A percentile compares a stretch with the other conserved stretches of the same genome.
Conservation (phyloP, 2,113 vertebrate genomes). For the Nibea coibor region DNA sequence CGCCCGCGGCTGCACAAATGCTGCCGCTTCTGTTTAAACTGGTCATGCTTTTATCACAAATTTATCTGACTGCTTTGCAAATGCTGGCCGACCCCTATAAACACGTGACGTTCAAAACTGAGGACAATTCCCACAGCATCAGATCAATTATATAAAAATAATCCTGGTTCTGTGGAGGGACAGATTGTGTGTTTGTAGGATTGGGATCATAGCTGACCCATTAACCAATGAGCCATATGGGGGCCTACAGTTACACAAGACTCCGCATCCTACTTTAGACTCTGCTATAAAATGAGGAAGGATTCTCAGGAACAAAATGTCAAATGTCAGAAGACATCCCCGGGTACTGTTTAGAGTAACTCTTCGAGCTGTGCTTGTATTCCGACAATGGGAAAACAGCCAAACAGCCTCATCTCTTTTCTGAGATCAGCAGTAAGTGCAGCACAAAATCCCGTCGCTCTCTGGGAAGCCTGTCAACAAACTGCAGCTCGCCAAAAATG, state of each 20-base stretch:
- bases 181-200: conserved; percentile 48
- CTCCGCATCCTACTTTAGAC: not conserved
- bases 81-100: not conserved
- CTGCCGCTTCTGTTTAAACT: not conserved
- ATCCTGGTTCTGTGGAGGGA: conserved; percentile 32
- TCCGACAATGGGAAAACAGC: conserved; percentile 37
- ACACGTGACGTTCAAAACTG: not conserved
- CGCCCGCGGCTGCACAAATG: not conserved
- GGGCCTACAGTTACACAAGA: conserved; percentile 39
- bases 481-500: conserved; percentile 53
- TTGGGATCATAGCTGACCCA: conserved; percentile 41
- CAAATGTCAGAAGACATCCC: conserved; percentile 13
- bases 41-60: not conserved
- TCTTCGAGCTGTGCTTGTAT: conserved; percentile 4
- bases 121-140: not conserved
- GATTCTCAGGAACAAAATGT: conserved; percentile 29
- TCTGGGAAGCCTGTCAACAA: conserved; percentile 64
- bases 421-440: conserved; percentile 53
- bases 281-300: conserved; percentile 9
- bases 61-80: not conserved
- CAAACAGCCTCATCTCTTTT: conserved; percentile 38
- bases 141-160: conserved; percentile 18
- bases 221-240: conserved; percentile 50
- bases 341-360: not conserved
- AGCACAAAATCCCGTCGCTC: conserved; percentile 49